A percentile compares a stretch with the other conserved stretches of the same genome.
phyloP scores from a whole-genome alignment of 1,140 invertebrate species.

The Polypedilum vanderplanki region DNA sequence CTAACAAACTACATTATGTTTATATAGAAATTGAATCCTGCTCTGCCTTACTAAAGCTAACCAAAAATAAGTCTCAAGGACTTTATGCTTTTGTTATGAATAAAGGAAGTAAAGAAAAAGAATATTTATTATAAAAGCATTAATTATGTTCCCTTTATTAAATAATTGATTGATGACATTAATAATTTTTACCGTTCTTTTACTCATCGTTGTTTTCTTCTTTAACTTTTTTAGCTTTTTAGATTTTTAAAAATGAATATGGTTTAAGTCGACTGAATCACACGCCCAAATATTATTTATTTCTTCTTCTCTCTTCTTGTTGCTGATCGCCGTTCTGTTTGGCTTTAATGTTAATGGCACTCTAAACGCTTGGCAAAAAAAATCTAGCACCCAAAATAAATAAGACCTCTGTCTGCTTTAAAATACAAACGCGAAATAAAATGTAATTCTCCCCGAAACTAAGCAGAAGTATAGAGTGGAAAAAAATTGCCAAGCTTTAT shows the following conservation, averaged over 20 bases:
- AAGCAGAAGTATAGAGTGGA: background rate
- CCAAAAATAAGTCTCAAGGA: background rate
- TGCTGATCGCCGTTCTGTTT: background rate
- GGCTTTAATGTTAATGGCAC: too few relatives aligned
- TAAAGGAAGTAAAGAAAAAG: background rate
- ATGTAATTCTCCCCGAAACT: conserved; percentile 43
- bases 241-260: background rate
- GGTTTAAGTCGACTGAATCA: background rate
- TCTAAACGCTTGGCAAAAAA: background rate
- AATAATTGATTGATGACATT: background rate
- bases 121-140: background rate
- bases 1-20: background rate
- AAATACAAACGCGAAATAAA: conserved; percentile 24
- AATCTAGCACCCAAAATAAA: background rate
- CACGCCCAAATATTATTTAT: background rate
- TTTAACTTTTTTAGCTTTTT: conserved; percentile 11
- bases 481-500: conserved; percentile 29
- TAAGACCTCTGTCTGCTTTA: conserved; percentile 33
- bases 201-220: background rate
- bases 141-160: background rate
- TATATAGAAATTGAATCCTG: background rate
- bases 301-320: background rate
- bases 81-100: background rate
- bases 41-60: too few relatives aligned
- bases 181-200: background rate